Base-by-base conservation (phyloP, 2,888 invertebrate species). In the Eupithecia centaureata region DNA sequence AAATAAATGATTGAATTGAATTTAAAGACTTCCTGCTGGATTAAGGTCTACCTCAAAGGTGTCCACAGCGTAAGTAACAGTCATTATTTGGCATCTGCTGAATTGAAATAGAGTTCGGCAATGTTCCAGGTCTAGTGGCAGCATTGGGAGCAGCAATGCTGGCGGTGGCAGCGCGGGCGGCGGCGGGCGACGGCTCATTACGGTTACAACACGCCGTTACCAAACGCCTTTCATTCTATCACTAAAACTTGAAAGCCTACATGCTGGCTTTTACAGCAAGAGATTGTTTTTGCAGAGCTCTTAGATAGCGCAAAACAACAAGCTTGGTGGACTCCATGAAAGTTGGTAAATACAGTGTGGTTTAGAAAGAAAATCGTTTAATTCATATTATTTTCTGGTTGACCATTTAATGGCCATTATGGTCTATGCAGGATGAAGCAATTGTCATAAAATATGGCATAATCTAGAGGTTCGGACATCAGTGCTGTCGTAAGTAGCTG, bases 141-240 rank as follows among this genome's bases (percentile, higher is more conserved):
- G 8, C 3, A 35, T n/a, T n/a, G n/a, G n/a, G 13, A 7, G 0
- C 35, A 42, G 42, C 42, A 18, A 3, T 3, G 60, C 28, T 60
- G 18, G 57, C 47, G 67, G 51, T 62, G 61, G 65, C 73, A 61
- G 73, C 65, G 57, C 52, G 52, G 75, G 81, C 74, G 76, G 76
- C 79, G 63, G 73, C 63, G 30, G 63, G 62, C 76, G 82, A 79
- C 81, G 76, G 66, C 52, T 67, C 76, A 78, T 81, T 78, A 75
- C 63, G 64, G 66, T 70, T 67, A 78, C 73, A 74, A 76, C 71
- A 74, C 75, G 67, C 63, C 70, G 67, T 72, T 70, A 71, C 70
- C 13, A 71, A 63, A 73, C 67, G 73, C 57, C 73, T 75, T 78
- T 78, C 75, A 79, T 77, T 77, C 70, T 77, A 77, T 81, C 76